Evolutionary conservation across 2,888 invertebrate species (phyloP).

Genomic region (Himalopsyche anomala): DNA sequence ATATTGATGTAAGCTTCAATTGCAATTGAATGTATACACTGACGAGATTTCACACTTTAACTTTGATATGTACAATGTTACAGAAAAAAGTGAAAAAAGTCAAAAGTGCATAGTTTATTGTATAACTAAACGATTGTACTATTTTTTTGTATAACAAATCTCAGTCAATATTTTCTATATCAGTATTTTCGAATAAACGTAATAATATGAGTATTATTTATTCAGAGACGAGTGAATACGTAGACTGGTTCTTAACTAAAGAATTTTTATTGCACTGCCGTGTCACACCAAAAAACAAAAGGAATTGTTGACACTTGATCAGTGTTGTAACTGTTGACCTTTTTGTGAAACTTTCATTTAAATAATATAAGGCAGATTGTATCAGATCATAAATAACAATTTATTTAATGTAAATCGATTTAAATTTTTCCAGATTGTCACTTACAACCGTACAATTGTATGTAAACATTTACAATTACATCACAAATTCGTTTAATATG

Average conservation of each 20-base stretch:
- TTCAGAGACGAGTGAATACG: not conserved
- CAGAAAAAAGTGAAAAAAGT: no score
- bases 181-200: not conserved
- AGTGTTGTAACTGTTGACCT: slow-evolving; percentile 17
- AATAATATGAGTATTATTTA: not conserved
- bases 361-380: not conserved
- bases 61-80: no score
- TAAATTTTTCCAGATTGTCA: not conserved
- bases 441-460: not conserved
- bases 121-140: no score
- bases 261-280: not conserved
- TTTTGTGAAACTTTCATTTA: slow-evolving; percentile 28
- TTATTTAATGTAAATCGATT: slow-evolving; percentile 22
- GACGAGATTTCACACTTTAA: no score
- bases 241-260: not conserved
- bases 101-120: no score
- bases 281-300: slow-evolving; percentile 4
- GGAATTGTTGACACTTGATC: not conserved
- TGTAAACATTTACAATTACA: slow-evolving; percentile 16
- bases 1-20: no score
- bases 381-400: not conserved
- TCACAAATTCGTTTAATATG: not conserved
- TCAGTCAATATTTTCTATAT: not conserved
- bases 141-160: not conserved
- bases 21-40: no score